phyloP scores from a whole-genome alignment of 2,113 vertebrate species.

The Tretioscincus oriximinensis region DNA sequence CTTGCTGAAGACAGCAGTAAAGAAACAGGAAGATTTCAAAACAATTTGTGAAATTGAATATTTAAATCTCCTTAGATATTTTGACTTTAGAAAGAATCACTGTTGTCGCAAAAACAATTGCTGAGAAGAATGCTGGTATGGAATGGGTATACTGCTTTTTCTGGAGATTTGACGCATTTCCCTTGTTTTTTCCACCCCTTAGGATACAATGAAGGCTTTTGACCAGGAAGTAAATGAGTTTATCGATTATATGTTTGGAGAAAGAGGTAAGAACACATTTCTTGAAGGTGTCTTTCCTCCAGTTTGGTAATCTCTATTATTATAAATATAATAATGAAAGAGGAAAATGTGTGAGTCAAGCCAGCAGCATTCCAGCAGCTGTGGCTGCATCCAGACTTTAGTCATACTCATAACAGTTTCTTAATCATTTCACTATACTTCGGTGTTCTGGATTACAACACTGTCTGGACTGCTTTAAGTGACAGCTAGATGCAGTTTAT shows the following conservation, averaged over 20 bases:
- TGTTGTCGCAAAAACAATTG: background rate
- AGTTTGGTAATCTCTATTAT: background rate
- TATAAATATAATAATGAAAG: background rate
- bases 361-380: too few species aligned
- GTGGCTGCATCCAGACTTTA: too few species aligned
- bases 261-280: constrained; percentile 74
- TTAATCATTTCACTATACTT: too few species aligned
- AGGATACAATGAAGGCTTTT: constrained; percentile 79
- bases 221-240: constrained; percentile 76
- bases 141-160: background rate
- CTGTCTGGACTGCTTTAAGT: too few species aligned
- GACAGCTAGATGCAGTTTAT: too few species aligned
- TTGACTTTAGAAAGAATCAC: background rate
- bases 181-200: constrained; percentile 45
- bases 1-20: too few species aligned
- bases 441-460: too few species aligned
- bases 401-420: too few species aligned
- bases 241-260: constrained; percentile 83
- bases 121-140: too few species aligned
- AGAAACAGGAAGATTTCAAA: too few species aligned
- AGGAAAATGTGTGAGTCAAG: background rate
- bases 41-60: background rate
- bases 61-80: background rate
- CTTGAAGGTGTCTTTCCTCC: background rate
- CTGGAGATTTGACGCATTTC: background rate